Conservation (phyloP, 2,797 vertebrate genomes). For the Lepus townsendii region DNA sequence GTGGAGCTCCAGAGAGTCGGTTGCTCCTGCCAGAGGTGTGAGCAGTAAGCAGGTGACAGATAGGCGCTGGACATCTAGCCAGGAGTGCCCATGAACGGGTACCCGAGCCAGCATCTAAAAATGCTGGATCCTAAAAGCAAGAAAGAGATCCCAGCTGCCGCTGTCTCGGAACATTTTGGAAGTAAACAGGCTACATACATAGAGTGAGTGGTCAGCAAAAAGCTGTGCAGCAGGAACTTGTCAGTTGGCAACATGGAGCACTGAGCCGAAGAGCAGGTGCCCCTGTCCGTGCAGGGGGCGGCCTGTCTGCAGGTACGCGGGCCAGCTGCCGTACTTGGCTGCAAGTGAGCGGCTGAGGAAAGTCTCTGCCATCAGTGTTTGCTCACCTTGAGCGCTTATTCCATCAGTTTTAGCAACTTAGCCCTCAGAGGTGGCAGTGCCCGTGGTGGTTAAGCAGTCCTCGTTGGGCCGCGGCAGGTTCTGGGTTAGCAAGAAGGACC, state of each 20-base stretch:
- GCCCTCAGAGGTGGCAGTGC: not conserved
- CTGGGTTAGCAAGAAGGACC: not conserved
- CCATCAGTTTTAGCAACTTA: not conserved
- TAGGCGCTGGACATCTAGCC: not conserved
- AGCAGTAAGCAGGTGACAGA: not conserved
- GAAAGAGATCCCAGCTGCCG: not conserved
- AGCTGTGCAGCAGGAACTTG: not conserved
- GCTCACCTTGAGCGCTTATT: not conserved
- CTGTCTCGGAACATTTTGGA: not conserved
- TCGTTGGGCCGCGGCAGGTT: not conserved
- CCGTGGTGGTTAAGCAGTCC: not conserved
- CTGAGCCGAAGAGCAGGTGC: not conserved
- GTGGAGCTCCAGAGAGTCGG: not conserved
- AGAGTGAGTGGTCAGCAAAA: not conserved
- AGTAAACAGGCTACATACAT: not conserved
- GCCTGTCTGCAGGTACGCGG: not conserved
- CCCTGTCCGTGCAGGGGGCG: not conserved
- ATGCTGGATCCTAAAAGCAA: not conserved
- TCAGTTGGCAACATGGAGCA: rapidly evolving
- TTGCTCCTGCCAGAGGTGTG: not conserved
- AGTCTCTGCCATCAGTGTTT: not conserved
- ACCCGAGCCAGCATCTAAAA: not conserved
- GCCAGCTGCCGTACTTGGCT: not conserved
- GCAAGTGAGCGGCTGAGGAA: not conserved
- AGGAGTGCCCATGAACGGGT: not conserved